Conservation (phyloP, 2,797 vertebrate genomes). For the Presbytis comata region DNA sequence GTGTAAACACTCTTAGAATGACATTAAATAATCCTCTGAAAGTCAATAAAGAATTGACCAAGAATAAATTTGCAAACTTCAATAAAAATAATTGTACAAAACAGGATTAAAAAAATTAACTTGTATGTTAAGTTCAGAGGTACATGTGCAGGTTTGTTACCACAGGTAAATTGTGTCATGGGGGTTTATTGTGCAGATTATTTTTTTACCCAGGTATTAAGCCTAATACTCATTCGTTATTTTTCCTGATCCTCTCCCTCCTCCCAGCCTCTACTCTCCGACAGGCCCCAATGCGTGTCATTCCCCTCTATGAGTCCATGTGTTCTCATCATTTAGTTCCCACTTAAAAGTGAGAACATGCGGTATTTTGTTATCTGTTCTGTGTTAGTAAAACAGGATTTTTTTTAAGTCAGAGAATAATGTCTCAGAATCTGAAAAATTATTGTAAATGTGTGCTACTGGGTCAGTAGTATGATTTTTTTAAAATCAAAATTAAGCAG, state of each 20-base stretch:
- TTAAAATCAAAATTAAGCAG: neutral
- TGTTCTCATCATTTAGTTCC: neutral
- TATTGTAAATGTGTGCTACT: neutral
- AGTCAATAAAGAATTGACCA: neutral
- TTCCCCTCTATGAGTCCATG: neutral
- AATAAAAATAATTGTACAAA: slow-evolving; percentile 18
- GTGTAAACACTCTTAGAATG: neutral
- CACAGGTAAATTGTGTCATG: neutral
- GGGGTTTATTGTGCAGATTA: neutral
- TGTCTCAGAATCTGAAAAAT: neutral
- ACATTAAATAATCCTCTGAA: neutral
- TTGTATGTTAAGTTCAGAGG: neutral
- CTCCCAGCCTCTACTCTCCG: neutral
- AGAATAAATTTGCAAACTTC: slow-evolving; percentile 20
- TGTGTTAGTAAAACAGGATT: neutral
- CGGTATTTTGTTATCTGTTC: neutral
- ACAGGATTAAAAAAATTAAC: neutral
- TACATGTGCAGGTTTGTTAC: neutral
- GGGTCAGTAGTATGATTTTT: neutral
- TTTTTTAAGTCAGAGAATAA: slow-evolving; percentile 18
- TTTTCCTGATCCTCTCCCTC: neutral
- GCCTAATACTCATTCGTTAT: neutral
- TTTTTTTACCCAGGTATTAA: neutral
- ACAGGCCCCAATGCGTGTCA: no score
- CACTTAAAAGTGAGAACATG: neutral